Conservation (phyloP, 1,140 invertebrate genomes). For the Brachionus angularis region DNA sequence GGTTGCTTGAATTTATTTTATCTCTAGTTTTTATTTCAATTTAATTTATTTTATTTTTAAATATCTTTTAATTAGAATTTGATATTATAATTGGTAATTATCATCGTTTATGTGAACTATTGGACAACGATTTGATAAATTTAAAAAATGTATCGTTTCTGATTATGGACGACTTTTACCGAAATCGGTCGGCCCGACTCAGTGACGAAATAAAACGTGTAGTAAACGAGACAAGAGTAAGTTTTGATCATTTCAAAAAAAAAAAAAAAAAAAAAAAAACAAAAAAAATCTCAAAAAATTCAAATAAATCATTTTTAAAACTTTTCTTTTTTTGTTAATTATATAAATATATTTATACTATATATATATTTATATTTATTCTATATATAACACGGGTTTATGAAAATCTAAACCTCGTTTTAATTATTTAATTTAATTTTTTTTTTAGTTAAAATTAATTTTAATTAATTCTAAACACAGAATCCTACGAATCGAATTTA, state of each 20-base stretch:
- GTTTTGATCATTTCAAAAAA: conserved; percentile 9
- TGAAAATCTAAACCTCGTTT: no score
- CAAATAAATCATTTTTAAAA: neutral
- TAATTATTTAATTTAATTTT: no score
- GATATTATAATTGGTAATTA: conserved; percentile 40
- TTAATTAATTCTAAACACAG: no score
- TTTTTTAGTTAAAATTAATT: no score
- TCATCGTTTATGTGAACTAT: conserved; percentile 33
- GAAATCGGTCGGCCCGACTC: conserved; percentile 35
- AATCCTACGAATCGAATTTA: no score
- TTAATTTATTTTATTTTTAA: neutral
- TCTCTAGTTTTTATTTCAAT: neutral
- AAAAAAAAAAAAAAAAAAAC: neutral
- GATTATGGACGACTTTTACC: conserved; percentile 40
- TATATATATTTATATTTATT: no score
- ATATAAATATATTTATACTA: no score
- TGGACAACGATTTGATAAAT: conserved; percentile 40
- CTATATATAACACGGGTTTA: no score
- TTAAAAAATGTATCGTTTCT: conserved; percentile 41
- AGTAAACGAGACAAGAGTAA: conserved; percentile 39
- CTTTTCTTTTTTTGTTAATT: no score
- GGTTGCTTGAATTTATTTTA: neutral
- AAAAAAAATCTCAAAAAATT: neutral
- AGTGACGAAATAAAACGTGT: conserved; percentile 43
- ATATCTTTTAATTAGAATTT: neutral